Conservation (phyloP, 2,888 invertebrate genomes). For the Candidula unifasciata region DNA sequence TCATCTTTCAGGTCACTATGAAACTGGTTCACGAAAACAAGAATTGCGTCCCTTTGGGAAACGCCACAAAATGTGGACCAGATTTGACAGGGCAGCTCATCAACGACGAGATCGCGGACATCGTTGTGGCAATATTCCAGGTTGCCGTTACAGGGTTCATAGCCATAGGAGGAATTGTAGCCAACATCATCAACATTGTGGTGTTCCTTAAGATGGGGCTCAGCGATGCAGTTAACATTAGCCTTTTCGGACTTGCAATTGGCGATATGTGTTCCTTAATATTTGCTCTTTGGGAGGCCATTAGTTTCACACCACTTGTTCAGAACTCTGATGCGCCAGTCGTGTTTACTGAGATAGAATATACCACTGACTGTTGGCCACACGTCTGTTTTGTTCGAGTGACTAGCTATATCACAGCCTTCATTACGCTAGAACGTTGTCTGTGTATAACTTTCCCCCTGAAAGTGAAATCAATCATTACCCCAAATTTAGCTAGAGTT, state of each 20-base stretch:
- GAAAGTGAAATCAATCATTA: slow-evolving; percentile 28
- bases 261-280: slow-evolving; percentile 16
- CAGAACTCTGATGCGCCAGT: slow-evolving; percentile 82
- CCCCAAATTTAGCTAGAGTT: background rate
- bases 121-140: background rate
- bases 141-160: slow-evolving; percentile 11
- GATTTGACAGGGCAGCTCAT: background rate
- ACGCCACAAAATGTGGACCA: background rate
- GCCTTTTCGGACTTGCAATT: slow-evolving; percentile 13
- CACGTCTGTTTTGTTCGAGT: slow-evolving; percentile 26
- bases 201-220: slow-evolving; percentile 27
- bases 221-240: slow-evolving; percentile 35
- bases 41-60: background rate
- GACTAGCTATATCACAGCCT: slow-evolving; percentile 30
- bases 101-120: slow-evolving; percentile 1
- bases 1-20: slow-evolving; percentile 2
- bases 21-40: background rate
- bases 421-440: slow-evolving; percentile 40
- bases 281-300: slow-evolving; percentile 9
- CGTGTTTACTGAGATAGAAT: slow-evolving; percentile 92
- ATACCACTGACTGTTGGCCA: slow-evolving; percentile 59
- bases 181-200: slow-evolving; percentile 30
- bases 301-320: slow-evolving; percentile 26
- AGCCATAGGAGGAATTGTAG: slow-evolving; percentile 1
- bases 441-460: slow-evolving; percentile 33